Conservation (phyloP, 1,140 invertebrate species). For the Chymomyza costata region DNA sequence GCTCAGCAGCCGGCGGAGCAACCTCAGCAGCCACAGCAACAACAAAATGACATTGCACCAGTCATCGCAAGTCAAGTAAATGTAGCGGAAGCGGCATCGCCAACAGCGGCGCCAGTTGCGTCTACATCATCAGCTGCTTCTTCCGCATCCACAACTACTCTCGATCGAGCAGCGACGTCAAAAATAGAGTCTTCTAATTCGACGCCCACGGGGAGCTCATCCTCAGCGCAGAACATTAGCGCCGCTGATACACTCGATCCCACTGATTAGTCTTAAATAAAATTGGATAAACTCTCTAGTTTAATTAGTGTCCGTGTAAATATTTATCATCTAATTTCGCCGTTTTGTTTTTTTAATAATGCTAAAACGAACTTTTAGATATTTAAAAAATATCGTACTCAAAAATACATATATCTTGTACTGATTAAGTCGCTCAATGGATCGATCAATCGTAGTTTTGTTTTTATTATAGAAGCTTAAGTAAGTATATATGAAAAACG, state of each 20-base stretch:
- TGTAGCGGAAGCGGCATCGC: too few species aligned
- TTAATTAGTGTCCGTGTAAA: constrained; percentile 71
- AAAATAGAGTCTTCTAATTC: constrained; percentile 2
- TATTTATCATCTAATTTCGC: constrained; percentile 66
- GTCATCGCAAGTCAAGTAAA: neutral
- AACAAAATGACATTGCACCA: constrained; percentile 13
- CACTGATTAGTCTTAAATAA: constrained; percentile 67
- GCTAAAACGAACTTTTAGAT: constrained; percentile 54
- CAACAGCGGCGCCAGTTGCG: constrained; percentile 20
- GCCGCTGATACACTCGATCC: constrained; percentile 52
- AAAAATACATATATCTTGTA: constrained; percentile 61
- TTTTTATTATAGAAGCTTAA: constrained; percentile 18
- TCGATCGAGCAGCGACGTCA: neutral
- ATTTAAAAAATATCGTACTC: constrained; percentile 67
- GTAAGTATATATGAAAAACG: constrained; percentile 4
- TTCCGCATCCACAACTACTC: constrained; percentile 3
- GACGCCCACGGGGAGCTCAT: constrained; percentile 13
- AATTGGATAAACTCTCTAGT: constrained; percentile 51
- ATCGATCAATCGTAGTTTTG: neutral
- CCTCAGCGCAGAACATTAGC: constrained; percentile 28
- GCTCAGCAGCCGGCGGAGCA: constrained; percentile 14
- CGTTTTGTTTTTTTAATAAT: constrained; percentile 58
- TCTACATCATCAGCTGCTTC: constrained; percentile 7
- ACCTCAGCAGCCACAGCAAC: constrained; percentile 36
- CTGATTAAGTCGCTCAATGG: constrained; percentile 45